Evolutionary conservation across 2,113 vertebrate genomes (phyloP).

Genomic region (Actenoides hombroni): DNA sequence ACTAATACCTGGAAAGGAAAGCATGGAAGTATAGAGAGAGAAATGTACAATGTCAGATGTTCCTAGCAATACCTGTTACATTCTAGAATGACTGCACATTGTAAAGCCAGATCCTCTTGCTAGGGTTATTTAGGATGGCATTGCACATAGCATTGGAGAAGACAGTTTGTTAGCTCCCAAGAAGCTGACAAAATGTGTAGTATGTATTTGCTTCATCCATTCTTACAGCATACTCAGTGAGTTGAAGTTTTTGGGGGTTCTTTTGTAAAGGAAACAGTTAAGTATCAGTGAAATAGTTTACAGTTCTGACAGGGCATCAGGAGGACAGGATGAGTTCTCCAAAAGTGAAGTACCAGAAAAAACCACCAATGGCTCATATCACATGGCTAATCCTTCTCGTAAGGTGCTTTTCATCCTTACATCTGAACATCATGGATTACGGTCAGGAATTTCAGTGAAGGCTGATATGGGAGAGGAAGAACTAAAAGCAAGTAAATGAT

Average conservation of each 20-base stretch:
- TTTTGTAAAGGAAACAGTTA: neutral
- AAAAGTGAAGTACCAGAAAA: neutral
- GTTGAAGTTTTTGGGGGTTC: neutral
- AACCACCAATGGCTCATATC: neutral
- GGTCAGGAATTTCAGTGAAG: neutral
- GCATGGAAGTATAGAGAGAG: neutral
- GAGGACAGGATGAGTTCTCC: neutral
- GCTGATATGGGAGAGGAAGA: neutral
- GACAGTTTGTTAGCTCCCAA: neutral
- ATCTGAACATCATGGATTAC: neutral
- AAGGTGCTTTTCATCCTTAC: neutral
- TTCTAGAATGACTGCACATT: neutral
- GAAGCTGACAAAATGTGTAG: neutral
- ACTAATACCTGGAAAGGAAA: neutral
- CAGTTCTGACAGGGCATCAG: neutral
- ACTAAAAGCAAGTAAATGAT: constrained; percentile 29
- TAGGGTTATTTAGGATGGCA: neutral
- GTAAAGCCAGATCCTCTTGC: neutral
- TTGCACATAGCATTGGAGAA: neutral
- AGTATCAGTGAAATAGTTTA: neutral
- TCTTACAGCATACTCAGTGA: neutral
- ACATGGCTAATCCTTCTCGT: neutral
- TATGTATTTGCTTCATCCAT: neutral
- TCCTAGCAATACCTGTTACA: neutral
- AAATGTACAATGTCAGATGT: neutral